Evolutionary conservation across 2,113 vertebrate genomes (phyloP), one percentile per base, ranked within the genome.

Genomic region (Misgurnus anguillicaudatus): DNA sequence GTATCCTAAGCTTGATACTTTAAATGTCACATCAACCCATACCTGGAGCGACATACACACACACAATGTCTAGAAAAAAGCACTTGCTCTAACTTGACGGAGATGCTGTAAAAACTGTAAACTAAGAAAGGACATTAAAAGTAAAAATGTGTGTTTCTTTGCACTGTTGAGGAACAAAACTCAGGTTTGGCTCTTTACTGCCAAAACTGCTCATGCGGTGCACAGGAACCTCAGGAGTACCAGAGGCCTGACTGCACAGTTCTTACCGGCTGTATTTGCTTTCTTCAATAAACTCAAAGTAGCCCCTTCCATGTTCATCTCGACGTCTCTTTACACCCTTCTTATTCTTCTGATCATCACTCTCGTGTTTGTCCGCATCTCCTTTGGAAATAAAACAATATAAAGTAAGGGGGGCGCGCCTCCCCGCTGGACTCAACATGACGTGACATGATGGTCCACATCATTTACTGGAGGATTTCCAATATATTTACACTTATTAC

Each of bases 231-330:
- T 93, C 92, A 90, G 90, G 90, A 85, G 91, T 94, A 91, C 90
- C 88, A 88, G 93, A 92, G 92, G 92, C 91, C 92, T n/a, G 91
- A 89, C 89, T 87, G 89, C 92, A 88, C 90, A 89, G 89, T 93
- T 90, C 87, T 92, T 96, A 99, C 98, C 97, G 97, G 95, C 97
- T 98, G 75, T 99, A 99, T 89, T 99, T 99, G 88, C 97, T 98
- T 89, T 99, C 98, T 90, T 99, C 98, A 91, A 99, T 98, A 89
- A 98, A 99, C 90, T 99, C 98, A 90, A 98, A 99, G 90, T 99
- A 99, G 85, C 96, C 97, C 78, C 97, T 97, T 88, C 98, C 98
- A 89, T 98, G 98, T 87, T 99, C 98, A 91, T 99, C 98, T 82
- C 97, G 96, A 84, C 96, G 96, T 92, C 98, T 95, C 90, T 99